A percentile compares a stretch with the other conserved stretches of the same genome.
These are phyloP conservation scores for Leptinotarsa peninsularis DNA, from an alignment of 2,888 invertebrate genomes.

Conservation along the genomic window DNA sequence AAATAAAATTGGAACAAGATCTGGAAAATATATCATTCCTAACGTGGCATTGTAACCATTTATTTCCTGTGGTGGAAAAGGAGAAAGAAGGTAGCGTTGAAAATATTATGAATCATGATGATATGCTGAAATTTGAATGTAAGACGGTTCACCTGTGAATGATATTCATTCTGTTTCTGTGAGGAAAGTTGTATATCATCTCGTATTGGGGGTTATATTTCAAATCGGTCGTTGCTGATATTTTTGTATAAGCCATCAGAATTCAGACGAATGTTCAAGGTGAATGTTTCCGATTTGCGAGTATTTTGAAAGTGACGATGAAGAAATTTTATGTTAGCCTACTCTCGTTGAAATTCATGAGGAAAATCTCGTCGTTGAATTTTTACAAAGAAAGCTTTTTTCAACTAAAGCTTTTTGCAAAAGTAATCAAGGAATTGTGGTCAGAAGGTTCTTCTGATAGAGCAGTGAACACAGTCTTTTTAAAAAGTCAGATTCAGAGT, in stretches of 20 bases:
- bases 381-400: too few species aligned
- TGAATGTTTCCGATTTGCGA: neutral
- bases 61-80: slow-evolving; percentile 28
- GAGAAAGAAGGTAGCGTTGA: slow-evolving; percentile 25
- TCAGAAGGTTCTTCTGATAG: too few species aligned
- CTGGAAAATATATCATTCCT: slow-evolving; percentile 34
- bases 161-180: slow-evolving; percentile 42
- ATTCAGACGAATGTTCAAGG: slow-evolving; percentile 14
- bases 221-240: slow-evolving; percentile 8
- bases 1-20: slow-evolving; percentile 23
- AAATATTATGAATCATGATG: slow-evolving; percentile 45
- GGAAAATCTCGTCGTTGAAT: too few species aligned
- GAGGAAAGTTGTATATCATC: slow-evolving; percentile 34
- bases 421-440: too few species aligned
- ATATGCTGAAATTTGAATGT: slow-evolving; percentile 42
- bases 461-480: too few species aligned
- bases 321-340: too few species aligned
- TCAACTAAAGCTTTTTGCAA: too few species aligned
- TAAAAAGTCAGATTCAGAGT: too few species aligned
- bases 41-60: slow-evolving; percentile 33
- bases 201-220: slow-evolving; percentile 37
- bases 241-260: slow-evolving; percentile 27
- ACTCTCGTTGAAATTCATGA: too few species aligned
- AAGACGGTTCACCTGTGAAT: slow-evolving; percentile 42
- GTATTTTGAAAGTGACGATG: too few species aligned